Percentiles rank a stretch among this genome's conserved stretches.
phyloP scores from a whole-genome alignment of 2,113 vertebrate genomes.

The Anthoscopus minutus region DNA sequence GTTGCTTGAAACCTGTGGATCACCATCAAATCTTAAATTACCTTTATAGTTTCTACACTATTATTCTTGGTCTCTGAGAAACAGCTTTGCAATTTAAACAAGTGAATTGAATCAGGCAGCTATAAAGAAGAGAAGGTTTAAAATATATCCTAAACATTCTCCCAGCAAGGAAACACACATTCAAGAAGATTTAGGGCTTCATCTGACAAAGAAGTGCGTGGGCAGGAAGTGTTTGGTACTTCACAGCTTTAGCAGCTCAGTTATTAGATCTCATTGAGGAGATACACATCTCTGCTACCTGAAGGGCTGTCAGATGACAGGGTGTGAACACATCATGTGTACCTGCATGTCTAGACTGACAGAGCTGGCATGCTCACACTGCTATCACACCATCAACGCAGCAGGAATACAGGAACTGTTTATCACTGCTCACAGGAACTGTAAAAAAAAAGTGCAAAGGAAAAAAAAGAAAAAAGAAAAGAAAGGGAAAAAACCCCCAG shows the following conservation, averaged over 20 bases:
- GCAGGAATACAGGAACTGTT: background rate
- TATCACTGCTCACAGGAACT: background rate
- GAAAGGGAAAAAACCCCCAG: rapidly evolving
- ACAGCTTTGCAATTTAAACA: background rate
- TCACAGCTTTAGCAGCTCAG: constrained; percentile 4
- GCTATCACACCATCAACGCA: background rate
- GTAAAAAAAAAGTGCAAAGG: background rate
- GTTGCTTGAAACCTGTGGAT: background rate
- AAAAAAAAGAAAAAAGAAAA: background rate
- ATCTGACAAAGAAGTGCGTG: background rate
- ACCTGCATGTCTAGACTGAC: constrained; percentile 32
- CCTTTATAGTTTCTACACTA: background rate
- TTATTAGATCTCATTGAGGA: constrained; percentile 5
- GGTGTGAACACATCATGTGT: constrained; percentile 19
- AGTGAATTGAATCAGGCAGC: background rate
- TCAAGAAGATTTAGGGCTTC: background rate
- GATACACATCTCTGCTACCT: constrained; percentile 34
- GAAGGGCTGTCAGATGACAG: constrained; percentile 50
- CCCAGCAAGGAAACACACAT: background rate
- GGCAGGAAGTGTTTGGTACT: background rate
- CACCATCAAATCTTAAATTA: background rate
- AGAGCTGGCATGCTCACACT: background rate
- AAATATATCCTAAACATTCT: background rate
- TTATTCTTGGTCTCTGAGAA: background rate
- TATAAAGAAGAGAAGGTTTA: background rate